Conservation (phyloP, 2,888 invertebrate genomes). For the Nomada ruficornis region DNA sequence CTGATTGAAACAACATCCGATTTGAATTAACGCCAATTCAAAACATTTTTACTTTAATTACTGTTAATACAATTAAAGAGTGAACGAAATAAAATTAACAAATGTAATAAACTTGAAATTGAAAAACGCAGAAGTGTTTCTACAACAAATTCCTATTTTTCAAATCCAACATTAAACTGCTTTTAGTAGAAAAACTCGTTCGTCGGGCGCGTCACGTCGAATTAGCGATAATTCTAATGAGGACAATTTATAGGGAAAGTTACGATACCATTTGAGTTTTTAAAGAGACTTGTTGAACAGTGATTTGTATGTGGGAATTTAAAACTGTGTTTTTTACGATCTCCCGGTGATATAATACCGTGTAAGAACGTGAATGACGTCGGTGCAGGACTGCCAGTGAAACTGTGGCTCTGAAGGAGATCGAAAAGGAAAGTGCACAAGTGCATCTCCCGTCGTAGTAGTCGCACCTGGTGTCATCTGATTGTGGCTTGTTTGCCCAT, state of each 20-base stretch:
- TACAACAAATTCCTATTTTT: no score
- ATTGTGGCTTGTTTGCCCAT: background rate
- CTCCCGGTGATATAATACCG: conserved; percentile 23
- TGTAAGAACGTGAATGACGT: conserved; percentile 15
- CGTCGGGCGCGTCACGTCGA: background rate
- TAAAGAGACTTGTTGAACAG: background rate
- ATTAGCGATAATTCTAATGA: no score
- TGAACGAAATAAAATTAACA: no score
- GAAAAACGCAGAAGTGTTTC: no score
- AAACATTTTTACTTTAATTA: background rate
- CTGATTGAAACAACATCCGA: background rate
- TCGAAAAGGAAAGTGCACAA: conserved; percentile 36
- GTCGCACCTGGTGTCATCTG: background rate
- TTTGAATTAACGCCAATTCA: background rate
- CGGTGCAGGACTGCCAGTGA: conserved; percentile 13
- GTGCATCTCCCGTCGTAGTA: background rate
- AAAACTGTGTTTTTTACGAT: conserved; percentile 4
- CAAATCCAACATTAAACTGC: background rate
- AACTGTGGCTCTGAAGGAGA: conserved; percentile 14
- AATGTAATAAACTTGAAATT: no score
- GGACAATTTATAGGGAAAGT: background rate
- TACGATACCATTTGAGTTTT: background rate
- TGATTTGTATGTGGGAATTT: background rate
- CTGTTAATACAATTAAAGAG: no score
- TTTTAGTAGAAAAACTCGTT: no score